A percentile compares a stretch with the other conserved stretches of the same genome.
Evolutionary conservation across 2,888 invertebrate species (phyloP).

Genomic region (Drosophila lutescens): DNA sequence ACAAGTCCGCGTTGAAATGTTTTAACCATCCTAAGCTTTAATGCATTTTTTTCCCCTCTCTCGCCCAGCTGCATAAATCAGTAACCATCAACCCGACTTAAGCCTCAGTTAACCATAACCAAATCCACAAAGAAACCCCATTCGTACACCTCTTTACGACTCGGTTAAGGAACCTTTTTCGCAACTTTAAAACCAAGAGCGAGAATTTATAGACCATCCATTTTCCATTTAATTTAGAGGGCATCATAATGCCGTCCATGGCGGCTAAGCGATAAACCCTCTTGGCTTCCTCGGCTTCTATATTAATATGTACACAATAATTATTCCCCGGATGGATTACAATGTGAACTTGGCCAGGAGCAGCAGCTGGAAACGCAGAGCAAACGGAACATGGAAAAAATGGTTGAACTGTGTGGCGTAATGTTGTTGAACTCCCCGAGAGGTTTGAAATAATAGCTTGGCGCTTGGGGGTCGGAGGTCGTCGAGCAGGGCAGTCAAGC

Average conservation of each 20-base stretch:
- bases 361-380: conserved; percentile 44
- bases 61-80: not conserved
- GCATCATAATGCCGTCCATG: conserved; percentile 52
- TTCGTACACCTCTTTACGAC: conserved; percentile 9
- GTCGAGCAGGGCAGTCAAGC: conserved; percentile 51
- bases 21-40: not conserved
- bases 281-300: conserved; percentile 60
- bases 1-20: not conserved
- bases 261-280: conserved; percentile 64
- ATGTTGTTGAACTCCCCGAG: conserved; percentile 58
- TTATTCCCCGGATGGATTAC: conserved; percentile 79
- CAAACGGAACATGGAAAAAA: conserved; percentile 56
- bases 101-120: conserved; percentile 7
- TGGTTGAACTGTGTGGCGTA: conserved; percentile 46
- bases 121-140: conserved; percentile 6
- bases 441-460: conserved; percentile 6
- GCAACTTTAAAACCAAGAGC: conserved; percentile 45
- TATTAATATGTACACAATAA: conserved; percentile 80
- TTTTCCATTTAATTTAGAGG: conserved; percentile 44
- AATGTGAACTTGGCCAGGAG: conserved; percentile 64
- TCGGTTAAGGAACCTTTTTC: conserved; percentile 24
- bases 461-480: conserved; percentile 8
- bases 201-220: conserved; percentile 67
- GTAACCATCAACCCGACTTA: not conserved
- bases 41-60: not conserved